These are phyloP conservation scores for Hylaeus anthracinus DNA, from an alignment of 1,140 invertebrate species.

Conservation along the genomic window DNA sequence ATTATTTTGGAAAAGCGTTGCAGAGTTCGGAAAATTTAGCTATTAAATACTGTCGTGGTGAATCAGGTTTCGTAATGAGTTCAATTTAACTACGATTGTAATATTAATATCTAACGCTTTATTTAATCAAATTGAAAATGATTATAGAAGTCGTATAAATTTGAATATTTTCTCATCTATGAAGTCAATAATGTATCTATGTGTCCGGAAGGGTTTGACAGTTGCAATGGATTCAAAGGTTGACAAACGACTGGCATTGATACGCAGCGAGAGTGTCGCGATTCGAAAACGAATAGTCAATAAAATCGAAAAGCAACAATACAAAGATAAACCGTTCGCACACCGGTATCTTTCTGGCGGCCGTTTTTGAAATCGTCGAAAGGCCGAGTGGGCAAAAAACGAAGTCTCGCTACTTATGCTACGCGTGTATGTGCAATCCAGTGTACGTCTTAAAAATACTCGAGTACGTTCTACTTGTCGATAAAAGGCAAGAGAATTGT, in stretches of 20 bases:
- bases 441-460: slow-evolving; percentile 65
- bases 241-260: neutral
- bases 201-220: neutral
- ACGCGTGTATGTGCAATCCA: slow-evolving; percentile 59
- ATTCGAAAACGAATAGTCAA: neutral
- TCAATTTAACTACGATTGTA: no score
- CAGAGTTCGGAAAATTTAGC: no score
- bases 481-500: slow-evolving; percentile 68
- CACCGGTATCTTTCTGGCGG: slow-evolving; percentile 2
- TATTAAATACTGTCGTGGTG: no score
- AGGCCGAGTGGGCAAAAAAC: slow-evolving; percentile 47
- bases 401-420: slow-evolving; percentile 57
- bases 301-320: neutral
- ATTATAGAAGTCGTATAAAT: no score
- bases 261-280: slow-evolving; percentile 18
- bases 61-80: no score
- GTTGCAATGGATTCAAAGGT: neutral
- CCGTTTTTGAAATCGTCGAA: slow-evolving; percentile 23
- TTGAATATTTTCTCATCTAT: no score
- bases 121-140: no score
- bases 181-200: no score
- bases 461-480: slow-evolving; percentile 63
- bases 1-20: no score
- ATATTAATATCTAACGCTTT: no score
- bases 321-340: neutral